Evolutionary conservation across 2,797 vertebrate genomes (phyloP).

Genomic region (Argyrosomus regius): DNA sequence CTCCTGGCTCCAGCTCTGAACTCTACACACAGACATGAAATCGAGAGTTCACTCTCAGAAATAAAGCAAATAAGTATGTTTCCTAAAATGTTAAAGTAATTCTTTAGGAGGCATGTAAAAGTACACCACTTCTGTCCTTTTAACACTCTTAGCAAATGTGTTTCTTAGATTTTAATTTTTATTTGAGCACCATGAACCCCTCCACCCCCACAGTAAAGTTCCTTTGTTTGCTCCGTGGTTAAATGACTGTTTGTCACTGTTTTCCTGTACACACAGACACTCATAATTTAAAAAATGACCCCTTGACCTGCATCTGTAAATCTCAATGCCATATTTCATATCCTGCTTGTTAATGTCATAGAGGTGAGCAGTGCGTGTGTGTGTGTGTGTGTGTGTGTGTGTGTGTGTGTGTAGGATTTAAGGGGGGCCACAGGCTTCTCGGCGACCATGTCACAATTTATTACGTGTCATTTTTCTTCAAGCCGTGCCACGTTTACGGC

Average conservation of each 20-base stretch:
- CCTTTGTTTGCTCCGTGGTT: not conserved
- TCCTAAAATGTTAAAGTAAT: not conserved
- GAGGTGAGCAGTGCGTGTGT: not conserved
- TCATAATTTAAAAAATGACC: slow-evolving; percentile 46
- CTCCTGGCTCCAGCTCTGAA: not conserved
- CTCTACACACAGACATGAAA: not conserved
- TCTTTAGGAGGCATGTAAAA: not conserved
- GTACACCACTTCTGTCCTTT: not conserved
- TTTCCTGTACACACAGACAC: slow-evolving; percentile 12
- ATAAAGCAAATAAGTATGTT: not conserved
- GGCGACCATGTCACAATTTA: slow-evolving; percentile 83
- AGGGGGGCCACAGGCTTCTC: slow-evolving; percentile 6
- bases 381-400: slow-evolving; percentile 2
- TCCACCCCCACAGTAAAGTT: not conserved
- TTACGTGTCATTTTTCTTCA: slow-evolving; percentile 80
- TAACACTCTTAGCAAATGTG: not conserved
- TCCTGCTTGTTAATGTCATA: slow-evolving; percentile 61
- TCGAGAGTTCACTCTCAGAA: not conserved
- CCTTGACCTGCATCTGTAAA: slow-evolving; percentile 66
- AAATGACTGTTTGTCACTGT: not conserved
- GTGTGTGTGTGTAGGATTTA: not conserved
- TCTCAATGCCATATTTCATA: slow-evolving; percentile 73
- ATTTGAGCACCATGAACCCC: not conserved
- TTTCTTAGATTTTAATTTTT: not conserved
- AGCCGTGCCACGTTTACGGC: slow-evolving; percentile 75